These are phyloP conservation scores for Napeogenes sylphis DNA, from an alignment of 2,888 invertebrate genomes.

Conservation along the genomic window DNA sequence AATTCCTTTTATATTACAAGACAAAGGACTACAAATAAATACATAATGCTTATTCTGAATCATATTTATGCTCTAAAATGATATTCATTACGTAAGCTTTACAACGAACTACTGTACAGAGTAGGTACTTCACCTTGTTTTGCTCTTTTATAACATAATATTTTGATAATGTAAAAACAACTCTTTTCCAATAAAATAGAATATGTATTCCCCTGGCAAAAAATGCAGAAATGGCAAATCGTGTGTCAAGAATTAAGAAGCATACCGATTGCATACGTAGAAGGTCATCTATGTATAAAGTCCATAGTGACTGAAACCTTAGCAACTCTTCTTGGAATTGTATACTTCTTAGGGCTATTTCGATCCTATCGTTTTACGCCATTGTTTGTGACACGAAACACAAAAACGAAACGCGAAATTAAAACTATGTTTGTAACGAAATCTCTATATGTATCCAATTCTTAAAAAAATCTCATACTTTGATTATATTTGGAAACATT, in stretches of 20 bases:
- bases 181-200: not conserved
- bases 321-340: conserved; percentile 18
- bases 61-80: not conserved
- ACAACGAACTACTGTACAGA: conserved; percentile 1
- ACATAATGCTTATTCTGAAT: not conserved
- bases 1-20: not conserved
- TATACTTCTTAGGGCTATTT: conserved; percentile 12
- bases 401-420: no score
- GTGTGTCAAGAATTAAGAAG: conserved; percentile 19
- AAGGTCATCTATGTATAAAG: conserved; percentile 20
- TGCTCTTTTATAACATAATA: not conserved
- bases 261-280: conserved; percentile 12
- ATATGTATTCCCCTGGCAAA: conserved; percentile 3
- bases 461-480: no score
- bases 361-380: conserved; percentile 16
- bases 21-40: not conserved
- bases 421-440: no score
- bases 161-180: not conserved
- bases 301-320: conserved; percentile 17
- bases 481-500: no score
- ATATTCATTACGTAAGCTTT: conserved; percentile 22
- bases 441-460: no score
- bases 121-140: not conserved
- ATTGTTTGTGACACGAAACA: not conserved
- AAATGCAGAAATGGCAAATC: not conserved